A percentile compares a stretch with the other conserved stretches of the same genome.
These are phyloP conservation scores for Lasioglossum malachurum DNA, from an alignment of 2,888 invertebrate species.

Conservation along the genomic window DNA sequence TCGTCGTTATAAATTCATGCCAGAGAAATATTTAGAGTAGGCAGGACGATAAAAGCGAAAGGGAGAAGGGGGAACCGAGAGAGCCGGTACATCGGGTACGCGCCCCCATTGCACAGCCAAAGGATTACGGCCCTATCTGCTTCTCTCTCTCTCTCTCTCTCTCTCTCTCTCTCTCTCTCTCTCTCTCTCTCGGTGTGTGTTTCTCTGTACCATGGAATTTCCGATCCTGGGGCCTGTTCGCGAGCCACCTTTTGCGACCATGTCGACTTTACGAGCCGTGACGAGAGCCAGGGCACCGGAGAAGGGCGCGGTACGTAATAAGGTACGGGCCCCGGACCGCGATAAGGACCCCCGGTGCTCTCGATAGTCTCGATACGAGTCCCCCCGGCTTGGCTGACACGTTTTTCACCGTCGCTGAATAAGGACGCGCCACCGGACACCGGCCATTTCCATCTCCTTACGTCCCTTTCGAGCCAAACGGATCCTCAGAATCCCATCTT, in stretches of 20 bases:
- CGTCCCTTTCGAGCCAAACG: background rate
- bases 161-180: background rate
- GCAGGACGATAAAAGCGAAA: slow-evolving; percentile 71
- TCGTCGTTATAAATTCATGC: slow-evolving; percentile 77
- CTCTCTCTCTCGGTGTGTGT: background rate
- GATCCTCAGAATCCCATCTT: background rate
- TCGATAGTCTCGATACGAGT: slow-evolving; percentile 49
- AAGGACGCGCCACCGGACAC: slow-evolving; percentile 42
- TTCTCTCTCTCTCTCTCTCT: slow-evolving; percentile 4
- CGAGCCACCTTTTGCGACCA: slow-evolving; percentile 65
- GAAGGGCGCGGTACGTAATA: slow-evolving; percentile 58
- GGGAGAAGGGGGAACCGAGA: slow-evolving; percentile 1
- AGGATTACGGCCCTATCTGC: slow-evolving; percentile 52
- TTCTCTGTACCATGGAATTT: slow-evolving; percentile 56
- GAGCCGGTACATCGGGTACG: slow-evolving; percentile 42
- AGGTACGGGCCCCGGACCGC: slow-evolving; percentile 51
- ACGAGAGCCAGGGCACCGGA: slow-evolving; percentile 49
- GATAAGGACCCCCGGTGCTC: slow-evolving; percentile 62
- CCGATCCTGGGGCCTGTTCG: slow-evolving; percentile 51
- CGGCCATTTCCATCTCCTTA: background rate
- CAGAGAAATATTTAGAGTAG: slow-evolving; percentile 80
- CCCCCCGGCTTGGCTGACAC: slow-evolving; percentile 26
- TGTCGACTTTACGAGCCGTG: slow-evolving; percentile 70
- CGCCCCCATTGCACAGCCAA: slow-evolving; percentile 55
- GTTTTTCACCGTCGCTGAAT: slow-evolving; percentile 34